These are phyloP conservation scores for Deilephila elpenor DNA, from an alignment of 2,888 invertebrate species.

Conservation along the genomic window DNA sequence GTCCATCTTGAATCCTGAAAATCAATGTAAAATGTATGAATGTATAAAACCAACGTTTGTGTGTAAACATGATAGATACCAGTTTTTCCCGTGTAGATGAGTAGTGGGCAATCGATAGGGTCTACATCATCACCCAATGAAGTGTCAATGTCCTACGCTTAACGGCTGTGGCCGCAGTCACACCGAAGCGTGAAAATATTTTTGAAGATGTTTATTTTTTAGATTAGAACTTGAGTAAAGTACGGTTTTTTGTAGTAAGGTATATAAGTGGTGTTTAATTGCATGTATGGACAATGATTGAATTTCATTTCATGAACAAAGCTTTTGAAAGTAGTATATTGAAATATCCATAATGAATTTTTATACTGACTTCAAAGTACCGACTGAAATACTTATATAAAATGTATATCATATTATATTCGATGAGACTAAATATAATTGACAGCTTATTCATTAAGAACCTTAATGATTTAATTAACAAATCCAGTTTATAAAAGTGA, in stretches of 20 bases:
- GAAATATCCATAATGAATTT: too few relatives aligned
- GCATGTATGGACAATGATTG: too few relatives aligned
- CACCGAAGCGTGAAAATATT: conserved; percentile 54
- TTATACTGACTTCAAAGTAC: too few relatives aligned
- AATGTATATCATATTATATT: too few relatives aligned
- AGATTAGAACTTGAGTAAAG: too few relatives aligned
- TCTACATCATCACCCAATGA: conserved; percentile 81
- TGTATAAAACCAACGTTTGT: not conserved
- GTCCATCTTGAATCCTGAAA: not conserved
- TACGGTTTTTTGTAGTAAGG: too few relatives aligned
- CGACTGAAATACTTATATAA: too few relatives aligned
- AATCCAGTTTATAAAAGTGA: not conserved
- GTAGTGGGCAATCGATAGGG: conserved; percentile 75
- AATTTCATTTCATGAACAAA: too few relatives aligned
- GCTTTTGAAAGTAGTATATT: too few relatives aligned
- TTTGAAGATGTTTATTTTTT: too few relatives aligned
- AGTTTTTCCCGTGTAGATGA: conserved; percentile 54
- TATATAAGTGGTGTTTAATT: too few relatives aligned
- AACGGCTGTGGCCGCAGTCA: conserved; percentile 49
- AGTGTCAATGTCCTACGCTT: conserved; percentile 77
- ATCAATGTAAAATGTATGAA: not conserved
- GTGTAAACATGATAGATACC: not conserved
- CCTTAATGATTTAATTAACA: not conserved
- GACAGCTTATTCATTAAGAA: not conserved
- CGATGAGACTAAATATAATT: not conserved